Conservation (phyloP, 2,888 invertebrate genomes). For the Agrochola macilenta region DNA sequence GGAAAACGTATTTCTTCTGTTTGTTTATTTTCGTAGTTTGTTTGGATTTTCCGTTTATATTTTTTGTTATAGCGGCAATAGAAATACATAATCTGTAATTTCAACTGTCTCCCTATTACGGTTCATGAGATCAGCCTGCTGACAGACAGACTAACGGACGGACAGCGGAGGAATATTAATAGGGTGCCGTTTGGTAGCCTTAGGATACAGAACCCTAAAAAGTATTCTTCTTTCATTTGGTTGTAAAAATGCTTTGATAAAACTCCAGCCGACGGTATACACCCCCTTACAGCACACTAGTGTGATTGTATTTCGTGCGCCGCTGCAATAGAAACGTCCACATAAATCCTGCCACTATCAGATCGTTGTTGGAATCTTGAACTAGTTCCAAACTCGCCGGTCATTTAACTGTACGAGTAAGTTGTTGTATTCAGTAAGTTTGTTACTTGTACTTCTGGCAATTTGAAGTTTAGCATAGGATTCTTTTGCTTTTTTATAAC, state of each 20-base stretch:
- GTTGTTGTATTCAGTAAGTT: background rate
- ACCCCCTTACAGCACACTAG: background rate
- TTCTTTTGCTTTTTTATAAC: background rate
- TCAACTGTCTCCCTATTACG: too few species aligned
- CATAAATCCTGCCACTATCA: background rate
- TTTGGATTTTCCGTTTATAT: too few species aligned
- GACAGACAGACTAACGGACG: too few species aligned
- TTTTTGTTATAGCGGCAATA: too few species aligned
- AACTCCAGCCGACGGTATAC: too few species aligned
- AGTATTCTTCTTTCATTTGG: background rate
- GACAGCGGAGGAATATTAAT: too few species aligned
- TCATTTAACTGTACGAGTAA: background rate
- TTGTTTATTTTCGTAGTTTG: too few species aligned
- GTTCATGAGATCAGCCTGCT: too few species aligned
- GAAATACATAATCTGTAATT: too few species aligned
- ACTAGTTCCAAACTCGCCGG: slow-evolving; percentile 4
- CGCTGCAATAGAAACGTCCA: background rate
- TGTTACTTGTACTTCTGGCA: background rate
- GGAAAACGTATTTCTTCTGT: too few species aligned
- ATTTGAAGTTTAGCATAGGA: background rate
- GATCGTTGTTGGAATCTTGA: background rate
- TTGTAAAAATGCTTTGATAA: background rate
- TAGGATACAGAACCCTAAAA: too few species aligned
- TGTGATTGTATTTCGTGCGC: background rate
- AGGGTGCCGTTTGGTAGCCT: too few species aligned